These are phyloP conservation scores for Zeuzera pyrina DNA, from an alignment of 2,888 invertebrate species.

Conservation along the genomic window DNA sequence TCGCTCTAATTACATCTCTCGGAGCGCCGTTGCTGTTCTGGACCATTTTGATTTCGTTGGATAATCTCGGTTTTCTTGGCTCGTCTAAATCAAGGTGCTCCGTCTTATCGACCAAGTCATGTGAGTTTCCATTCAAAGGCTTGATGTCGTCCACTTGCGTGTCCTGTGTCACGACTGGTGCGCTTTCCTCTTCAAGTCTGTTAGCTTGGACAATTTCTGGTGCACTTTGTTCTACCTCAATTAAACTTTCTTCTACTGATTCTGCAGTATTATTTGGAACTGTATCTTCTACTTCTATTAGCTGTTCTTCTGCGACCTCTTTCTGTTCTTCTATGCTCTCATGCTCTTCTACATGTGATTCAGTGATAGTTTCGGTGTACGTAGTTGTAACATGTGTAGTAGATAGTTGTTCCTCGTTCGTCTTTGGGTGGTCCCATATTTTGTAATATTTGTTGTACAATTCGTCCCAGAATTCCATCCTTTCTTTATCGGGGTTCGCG, in stretches of 20 bases:
- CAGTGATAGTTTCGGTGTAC: neutral
- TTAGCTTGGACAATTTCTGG: slow-evolving; percentile 11
- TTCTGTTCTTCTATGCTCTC: slow-evolving; percentile 18
- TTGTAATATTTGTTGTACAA: slow-evolving; percentile 51
- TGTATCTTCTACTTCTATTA: slow-evolving; percentile 15
- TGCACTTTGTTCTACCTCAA: slow-evolving; percentile 8
- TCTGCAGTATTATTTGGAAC: slow-evolving; percentile 10
- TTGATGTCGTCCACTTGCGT: too few species aligned
- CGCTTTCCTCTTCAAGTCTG: slow-evolving; percentile 27
- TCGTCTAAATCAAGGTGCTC: slow-evolving; percentile 4
- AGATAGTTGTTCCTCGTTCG: slow-evolving; percentile 21
- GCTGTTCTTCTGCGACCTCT: slow-evolving; percentile 8
- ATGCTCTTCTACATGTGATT: slow-evolving; percentile 2
- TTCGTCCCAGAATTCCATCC: slow-evolving; percentile 58
- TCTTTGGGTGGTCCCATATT: slow-evolving; percentile 46
- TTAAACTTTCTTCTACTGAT: slow-evolving; percentile 13
- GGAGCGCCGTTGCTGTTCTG: slow-evolving; percentile 41
- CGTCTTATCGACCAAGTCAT: neutral
- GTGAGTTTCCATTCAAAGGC: slow-evolving; percentile 4
- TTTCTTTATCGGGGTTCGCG: slow-evolving; percentile 44
- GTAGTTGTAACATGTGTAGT: slow-evolving; percentile 6
- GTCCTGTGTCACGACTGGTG: too few species aligned
- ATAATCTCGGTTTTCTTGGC: slow-evolving; percentile 36
- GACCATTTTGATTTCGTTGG: slow-evolving; percentile 62
- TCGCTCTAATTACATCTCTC: slow-evolving; percentile 58